Conservation (phyloP, 2,797 vertebrate genomes). For the Vireo griseus region DNA sequence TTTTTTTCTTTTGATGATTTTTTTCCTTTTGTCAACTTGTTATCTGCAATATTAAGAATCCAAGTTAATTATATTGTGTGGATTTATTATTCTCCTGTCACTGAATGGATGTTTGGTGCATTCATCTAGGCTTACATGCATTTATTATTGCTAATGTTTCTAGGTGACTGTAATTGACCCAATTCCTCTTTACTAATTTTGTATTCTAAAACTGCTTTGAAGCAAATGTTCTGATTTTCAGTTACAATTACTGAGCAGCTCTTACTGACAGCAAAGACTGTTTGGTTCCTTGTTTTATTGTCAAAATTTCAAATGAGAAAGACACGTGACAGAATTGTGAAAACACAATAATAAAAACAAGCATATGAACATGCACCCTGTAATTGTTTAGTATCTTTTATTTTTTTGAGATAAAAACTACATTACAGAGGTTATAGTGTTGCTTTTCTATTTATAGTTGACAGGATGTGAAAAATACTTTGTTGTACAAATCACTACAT, state of each 20-base stretch:
- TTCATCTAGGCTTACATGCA: background rate
- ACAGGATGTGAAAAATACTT: background rate
- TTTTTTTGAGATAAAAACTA: background rate
- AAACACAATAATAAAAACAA: background rate
- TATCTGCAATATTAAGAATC: background rate
- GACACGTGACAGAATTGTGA: background rate
- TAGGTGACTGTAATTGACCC: background rate
- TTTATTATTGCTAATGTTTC: background rate
- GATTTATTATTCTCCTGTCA: background rate
- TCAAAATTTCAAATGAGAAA: background rate
- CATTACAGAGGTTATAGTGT: background rate
- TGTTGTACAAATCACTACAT: background rate
- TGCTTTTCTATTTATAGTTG: background rate
- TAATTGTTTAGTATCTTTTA: background rate
- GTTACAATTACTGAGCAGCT: background rate
- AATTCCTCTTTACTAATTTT: background rate
- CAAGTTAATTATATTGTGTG: background rate
- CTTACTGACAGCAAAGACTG: background rate
- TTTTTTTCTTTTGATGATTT: background rate
- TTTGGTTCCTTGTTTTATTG: background rate
- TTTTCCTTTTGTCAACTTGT: background rate
- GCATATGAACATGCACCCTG: background rate
- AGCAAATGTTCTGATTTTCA: background rate
- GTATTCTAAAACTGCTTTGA: background rate
- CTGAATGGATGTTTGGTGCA: background rate